Percentiles rank a stretch among this genome's conserved stretches.
Evolutionary conservation across 2,797 vertebrate species (phyloP).

Genomic region (Clarias fuscus): DNA sequence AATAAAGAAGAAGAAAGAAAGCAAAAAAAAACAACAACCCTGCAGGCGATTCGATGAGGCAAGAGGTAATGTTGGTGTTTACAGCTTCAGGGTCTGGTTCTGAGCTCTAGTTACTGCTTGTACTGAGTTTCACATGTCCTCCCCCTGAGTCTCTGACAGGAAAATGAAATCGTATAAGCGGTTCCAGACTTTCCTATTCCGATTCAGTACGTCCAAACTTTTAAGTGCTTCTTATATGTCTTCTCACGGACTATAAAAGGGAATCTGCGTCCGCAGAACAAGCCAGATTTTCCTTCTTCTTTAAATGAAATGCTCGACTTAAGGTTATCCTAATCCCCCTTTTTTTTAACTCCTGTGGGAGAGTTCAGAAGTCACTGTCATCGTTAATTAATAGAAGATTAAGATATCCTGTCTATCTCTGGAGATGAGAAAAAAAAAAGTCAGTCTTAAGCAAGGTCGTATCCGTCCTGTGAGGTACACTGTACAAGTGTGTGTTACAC

Average conservation of each 20-base stretch:
- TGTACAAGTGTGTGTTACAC: no score
- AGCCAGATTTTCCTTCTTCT: not conserved
- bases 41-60: not conserved
- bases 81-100: not conserved
- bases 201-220: not conserved
- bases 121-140: not conserved
- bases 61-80: not conserved
- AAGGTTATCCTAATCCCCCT: no score
- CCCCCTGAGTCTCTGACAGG: not conserved
- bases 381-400: not conserved
- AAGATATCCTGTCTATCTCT: not conserved
- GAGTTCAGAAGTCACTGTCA: not conserved
- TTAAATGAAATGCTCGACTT: not conserved
- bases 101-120: not conserved
- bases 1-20: not conserved
- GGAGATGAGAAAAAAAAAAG: not conserved
- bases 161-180: not conserved
- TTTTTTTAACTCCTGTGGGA: not conserved
- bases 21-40: not conserved
- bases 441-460: not conserved
- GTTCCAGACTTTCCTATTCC: not conserved
- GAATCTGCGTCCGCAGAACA: not conserved
- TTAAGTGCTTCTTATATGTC: not conserved
- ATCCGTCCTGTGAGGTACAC: not conserved
- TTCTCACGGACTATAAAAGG: not conserved